Conservation (phyloP, 2,113 vertebrate species). For the Notothenia rossii region DNA sequence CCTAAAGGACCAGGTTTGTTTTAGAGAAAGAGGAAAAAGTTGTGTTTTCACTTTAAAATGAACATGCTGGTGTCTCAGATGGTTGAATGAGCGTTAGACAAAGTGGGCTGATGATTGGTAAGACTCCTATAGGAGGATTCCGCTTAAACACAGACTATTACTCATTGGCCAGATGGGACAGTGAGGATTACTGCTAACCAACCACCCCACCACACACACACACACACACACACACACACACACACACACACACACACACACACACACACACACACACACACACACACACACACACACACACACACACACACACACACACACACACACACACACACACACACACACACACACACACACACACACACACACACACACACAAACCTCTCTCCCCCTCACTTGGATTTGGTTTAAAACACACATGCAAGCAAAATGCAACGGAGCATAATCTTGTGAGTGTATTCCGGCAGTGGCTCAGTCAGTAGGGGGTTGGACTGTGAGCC, state of each 20-base stretch:
- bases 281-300: no score
- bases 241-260: no score
- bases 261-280: no score
- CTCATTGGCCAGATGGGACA: slow-evolving; percentile 62
- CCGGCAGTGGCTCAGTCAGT: no score
- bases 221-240: no score
- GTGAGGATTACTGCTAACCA: slow-evolving; percentile 55
- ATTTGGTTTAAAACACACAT: slow-evolving; percentile 10
- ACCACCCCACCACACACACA: slow-evolving; percentile 5
- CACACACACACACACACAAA: neutral
- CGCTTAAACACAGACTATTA: slow-evolving; percentile 20
- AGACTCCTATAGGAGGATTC: slow-evolving; percentile 33
- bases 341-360: neutral
- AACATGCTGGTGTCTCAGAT: neutral
- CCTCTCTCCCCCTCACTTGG: neutral
- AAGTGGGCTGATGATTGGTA: slow-evolving; percentile 7
- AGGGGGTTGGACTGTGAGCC: no score
- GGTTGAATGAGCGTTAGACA: neutral
- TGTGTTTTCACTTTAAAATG: neutral
- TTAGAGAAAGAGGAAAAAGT: neutral
- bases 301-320: no score
- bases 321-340: slow-evolving; percentile 12
- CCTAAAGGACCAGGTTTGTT: neutral
- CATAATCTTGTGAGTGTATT: slow-evolving; percentile 5
- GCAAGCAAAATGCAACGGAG: neutral